These are phyloP conservation scores for Callopanchax toddi DNA, from an alignment of 2,113 vertebrate species.

Conservation along the genomic window DNA sequence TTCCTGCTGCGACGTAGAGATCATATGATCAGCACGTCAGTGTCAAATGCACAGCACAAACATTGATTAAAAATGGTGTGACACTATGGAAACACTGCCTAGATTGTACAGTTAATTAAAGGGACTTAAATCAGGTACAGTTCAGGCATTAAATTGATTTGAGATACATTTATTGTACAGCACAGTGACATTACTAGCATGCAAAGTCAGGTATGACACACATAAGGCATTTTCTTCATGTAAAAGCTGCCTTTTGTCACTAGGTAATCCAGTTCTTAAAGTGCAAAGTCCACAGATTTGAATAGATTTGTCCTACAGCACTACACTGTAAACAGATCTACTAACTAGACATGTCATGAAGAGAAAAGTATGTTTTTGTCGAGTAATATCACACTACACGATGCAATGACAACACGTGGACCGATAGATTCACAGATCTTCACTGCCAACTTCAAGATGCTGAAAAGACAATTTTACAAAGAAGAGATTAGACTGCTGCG, in stretches of 20 bases:
- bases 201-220: conserved; percentile 71
- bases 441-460: conserved; percentile 38
- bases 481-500: conserved; percentile 49
- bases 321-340: conserved; percentile 69
- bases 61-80: background rate
- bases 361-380: too few relatives aligned
- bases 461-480: conserved; percentile 39
- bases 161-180: conserved; percentile 69
- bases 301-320: conserved; percentile 66
- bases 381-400: conserved; percentile 31
- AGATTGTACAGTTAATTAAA: background rate
- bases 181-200: conserved; percentile 70
- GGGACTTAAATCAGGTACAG: background rate
- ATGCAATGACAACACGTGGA: conserved; percentile 49
- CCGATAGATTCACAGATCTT: conserved; percentile 46
- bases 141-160: conserved; percentile 25
- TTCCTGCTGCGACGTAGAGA: too few relatives aligned
- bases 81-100: too few relatives aligned
- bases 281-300: conserved; percentile 78
- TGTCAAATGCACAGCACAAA: background rate
- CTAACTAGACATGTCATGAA: conserved; percentile 57
- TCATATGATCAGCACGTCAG: background rate
- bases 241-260: conserved; percentile 77
- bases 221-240: conserved; percentile 74
- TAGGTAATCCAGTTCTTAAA: conserved; percentile 76